These are phyloP conservation scores for Drosophila atripex DNA, from an alignment of 2,888 invertebrate species.

Conservation along the genomic window DNA sequence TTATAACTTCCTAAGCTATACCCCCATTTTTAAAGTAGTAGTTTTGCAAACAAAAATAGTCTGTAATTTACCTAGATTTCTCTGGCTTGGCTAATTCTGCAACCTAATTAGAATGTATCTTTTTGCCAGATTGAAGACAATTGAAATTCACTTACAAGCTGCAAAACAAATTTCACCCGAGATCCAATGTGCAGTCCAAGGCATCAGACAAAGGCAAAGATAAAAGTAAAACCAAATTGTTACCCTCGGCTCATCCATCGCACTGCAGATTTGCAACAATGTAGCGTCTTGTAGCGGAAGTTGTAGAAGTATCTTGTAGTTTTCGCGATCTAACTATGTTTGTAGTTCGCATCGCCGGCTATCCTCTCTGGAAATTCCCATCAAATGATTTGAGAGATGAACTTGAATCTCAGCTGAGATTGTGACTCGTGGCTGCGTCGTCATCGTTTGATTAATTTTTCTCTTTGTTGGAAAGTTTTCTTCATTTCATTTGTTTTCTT, in stretches of 20 bases:
- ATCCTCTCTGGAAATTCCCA: conserved; percentile 2
- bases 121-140: conserved; percentile 11
- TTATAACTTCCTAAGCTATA: not conserved
- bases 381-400: conserved; percentile 56
- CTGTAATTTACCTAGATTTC: not conserved
- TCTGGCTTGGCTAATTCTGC: not conserved
- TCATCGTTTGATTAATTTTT: conserved; percentile 76
- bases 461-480: conserved; percentile 69
- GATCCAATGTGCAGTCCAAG: conserved; percentile 56
- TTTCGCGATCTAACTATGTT: conserved; percentile 31
- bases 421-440: conserved; percentile 46
- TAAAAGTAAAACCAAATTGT: conserved; percentile 47
- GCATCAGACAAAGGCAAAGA: conserved; percentile 41
- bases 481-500: conserved; percentile 31
- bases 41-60: not conserved
- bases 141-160: conserved; percentile 32
- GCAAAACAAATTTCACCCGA: conserved; percentile 17
- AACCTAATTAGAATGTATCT: conserved; percentile 31
- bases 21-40: not conserved
- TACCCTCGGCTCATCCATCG: conserved; percentile 37
- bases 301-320: conserved; percentile 61
- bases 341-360: conserved; percentile 11
- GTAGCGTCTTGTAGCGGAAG: conserved; percentile 64
- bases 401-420: conserved; percentile 70
- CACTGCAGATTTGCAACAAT: conserved; percentile 69